Evolutionary conservation across 2,888 invertebrate species (phyloP).

Genomic region (Rhopalosiphum nymphaeae): DNA sequence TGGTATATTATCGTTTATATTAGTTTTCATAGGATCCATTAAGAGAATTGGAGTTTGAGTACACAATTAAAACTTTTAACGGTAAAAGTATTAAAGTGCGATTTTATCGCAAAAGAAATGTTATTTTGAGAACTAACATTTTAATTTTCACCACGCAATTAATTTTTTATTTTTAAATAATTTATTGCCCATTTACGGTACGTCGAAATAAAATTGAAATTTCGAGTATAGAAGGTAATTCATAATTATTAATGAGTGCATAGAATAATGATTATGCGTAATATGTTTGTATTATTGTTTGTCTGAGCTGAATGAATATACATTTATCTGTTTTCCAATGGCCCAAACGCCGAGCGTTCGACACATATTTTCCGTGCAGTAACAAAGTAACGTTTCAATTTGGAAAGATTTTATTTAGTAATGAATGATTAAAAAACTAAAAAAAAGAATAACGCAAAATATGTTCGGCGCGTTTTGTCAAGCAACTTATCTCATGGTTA

Average conservation of each 20-base stretch:
- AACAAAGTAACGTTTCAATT: neutral
- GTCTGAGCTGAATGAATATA: neutral
- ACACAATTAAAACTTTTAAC: neutral
- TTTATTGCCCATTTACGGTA: neutral
- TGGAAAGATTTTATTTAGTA: neutral
- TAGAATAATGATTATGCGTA: neutral
- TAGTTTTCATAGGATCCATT: neutral
- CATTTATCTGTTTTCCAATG: neutral
- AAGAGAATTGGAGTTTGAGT: neutral
- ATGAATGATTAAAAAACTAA: neutral
- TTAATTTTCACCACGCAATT: neutral
- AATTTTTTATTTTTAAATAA: constrained; percentile 1
- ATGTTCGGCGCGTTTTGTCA: neutral
- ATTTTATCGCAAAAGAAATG: neutral
- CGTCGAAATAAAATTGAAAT: neutral
- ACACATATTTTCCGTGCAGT: neutral
- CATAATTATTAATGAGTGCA: no score
- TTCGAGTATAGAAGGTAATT: neutral
- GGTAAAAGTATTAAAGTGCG: neutral
- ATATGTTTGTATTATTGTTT: neutral
- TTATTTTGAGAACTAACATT: neutral
- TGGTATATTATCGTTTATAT: neutral
- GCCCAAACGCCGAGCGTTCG: no score
- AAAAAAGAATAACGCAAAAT: neutral
- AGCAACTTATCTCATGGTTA: neutral